Percentiles rank a stretch among this genome's conserved stretches.
phyloP scores from a whole-genome alignment of 2,888 invertebrate genomes.

The Cataglyphis livida region DNA sequence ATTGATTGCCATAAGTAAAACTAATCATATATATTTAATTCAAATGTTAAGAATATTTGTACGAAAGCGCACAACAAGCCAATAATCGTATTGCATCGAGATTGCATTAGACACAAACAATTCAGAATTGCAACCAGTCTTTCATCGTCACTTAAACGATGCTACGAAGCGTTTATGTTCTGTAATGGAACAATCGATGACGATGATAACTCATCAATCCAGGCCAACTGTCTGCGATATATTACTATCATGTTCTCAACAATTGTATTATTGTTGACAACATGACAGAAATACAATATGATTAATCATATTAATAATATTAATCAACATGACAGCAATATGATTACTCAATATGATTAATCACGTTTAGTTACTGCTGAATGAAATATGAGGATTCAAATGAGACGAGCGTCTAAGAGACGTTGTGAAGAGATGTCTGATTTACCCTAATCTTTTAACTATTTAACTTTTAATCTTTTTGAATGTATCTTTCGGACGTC shows the following conservation, averaged over 20 bases:
- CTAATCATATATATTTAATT: slow-evolving; percentile 42
- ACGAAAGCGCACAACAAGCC: slow-evolving; percentile 2
- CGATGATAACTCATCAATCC: slow-evolving; percentile 27
- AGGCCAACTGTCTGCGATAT: too few relatives aligned
- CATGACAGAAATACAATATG: too few relatives aligned
- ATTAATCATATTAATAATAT: too few relatives aligned
- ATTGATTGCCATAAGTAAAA: slow-evolving; percentile 64
- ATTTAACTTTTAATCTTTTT: not conserved
- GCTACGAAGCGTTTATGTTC: not conserved
- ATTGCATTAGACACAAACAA: slow-evolving; percentile 58
- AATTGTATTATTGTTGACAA: too few relatives aligned
- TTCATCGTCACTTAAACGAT: slow-evolving; percentile 42
- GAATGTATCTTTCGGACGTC: not conserved
- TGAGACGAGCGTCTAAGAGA: not conserved
- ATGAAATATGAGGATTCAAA: not conserved
- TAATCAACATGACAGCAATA: too few relatives aligned
- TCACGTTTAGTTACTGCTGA: too few relatives aligned
- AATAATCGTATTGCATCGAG: not conserved
- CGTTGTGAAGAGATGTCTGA: not conserved
- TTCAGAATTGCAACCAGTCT: slow-evolving; percentile 72
- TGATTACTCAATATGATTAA: too few relatives aligned
- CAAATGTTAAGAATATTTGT: slow-evolving; percentile 11
- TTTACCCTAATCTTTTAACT: not conserved
- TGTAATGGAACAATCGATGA: slow-evolving; percentile 44
- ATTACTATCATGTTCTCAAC: too few relatives aligned